A percentile compares a stretch with the other conserved stretches of the same genome.
These are phyloP conservation scores for Anthopleura sola DNA, from an alignment of 64 coral and sea anemone genomes.

Conservation along the genomic window DNA sequence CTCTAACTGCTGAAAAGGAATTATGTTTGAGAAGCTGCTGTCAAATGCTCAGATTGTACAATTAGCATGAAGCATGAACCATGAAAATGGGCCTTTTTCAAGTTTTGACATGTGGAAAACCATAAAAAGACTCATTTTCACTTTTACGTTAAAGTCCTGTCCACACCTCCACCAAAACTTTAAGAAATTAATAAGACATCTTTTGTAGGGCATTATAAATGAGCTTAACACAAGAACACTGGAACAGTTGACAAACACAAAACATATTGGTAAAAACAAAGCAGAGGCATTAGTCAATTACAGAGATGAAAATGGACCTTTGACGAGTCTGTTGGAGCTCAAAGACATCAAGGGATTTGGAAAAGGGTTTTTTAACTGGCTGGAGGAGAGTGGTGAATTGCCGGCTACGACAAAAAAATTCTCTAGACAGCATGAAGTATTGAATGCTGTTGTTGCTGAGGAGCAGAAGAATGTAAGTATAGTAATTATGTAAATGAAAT, in stretches of 20 bases:
- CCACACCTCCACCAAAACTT: too few species aligned
- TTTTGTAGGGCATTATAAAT: slow-evolving; percentile 38
- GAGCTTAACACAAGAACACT: slow-evolving; percentile 38
- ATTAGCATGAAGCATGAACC: too few species aligned
- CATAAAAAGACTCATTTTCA: too few species aligned
- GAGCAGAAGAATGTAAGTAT: slow-evolving; percentile 18
- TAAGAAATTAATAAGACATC: background rate
- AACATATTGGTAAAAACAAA: slow-evolving; percentile 55
- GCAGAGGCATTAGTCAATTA: slow-evolving; percentile 37
- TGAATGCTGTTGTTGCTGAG: background rate
- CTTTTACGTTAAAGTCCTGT: too few species aligned
- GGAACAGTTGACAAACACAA: slow-evolving; percentile 59
- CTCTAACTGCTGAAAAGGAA: too few species aligned
- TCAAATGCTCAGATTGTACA: too few species aligned
- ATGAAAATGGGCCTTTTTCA: too few species aligned
- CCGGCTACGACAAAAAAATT: slow-evolving; percentile 39
- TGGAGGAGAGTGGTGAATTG: slow-evolving; percentile 41
- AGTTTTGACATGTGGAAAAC: too few species aligned
- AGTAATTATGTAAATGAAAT: too few species aligned
- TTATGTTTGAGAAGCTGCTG: too few species aligned
- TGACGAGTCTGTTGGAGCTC: slow-evolving; percentile 28
- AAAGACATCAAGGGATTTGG: slow-evolving; percentile 50
- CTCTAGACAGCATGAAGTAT: slow-evolving; percentile 37
- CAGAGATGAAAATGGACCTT: slow-evolving; percentile 35
- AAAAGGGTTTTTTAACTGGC: slow-evolving; percentile 36